Evolutionary conservation across 2,888 invertebrate genomes (phyloP).

Genomic region (Baccha elongata): DNA sequence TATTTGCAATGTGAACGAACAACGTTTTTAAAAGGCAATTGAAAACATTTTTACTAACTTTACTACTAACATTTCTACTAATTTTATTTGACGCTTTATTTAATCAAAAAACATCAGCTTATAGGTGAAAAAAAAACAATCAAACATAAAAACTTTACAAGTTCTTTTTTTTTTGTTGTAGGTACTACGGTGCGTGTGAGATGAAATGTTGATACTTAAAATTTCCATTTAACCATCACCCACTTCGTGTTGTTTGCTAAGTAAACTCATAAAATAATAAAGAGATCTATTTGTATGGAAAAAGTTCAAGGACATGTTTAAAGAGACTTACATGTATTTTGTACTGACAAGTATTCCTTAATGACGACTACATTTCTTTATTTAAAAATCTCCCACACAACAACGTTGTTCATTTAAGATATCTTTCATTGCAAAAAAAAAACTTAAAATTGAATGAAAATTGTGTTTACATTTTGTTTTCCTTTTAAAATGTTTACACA

Average conservation of each 20-base stretch:
- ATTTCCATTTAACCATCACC: constrained; percentile 16
- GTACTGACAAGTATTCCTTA: too few species aligned
- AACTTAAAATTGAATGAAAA: background rate
- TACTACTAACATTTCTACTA: too few species aligned
- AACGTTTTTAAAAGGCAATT: too few species aligned
- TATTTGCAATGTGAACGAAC: too few species aligned
- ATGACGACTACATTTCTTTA: too few species aligned
- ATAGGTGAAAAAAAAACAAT: background rate
- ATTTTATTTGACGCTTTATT: too few species aligned
- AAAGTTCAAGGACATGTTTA: background rate
- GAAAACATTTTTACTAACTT: too few species aligned
- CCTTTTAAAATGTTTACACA: constrained; percentile 43
- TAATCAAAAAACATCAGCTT: background rate
- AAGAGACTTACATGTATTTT: background rate
- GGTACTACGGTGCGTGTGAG: too few species aligned
- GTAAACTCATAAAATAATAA: background rate
- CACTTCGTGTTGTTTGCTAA: constrained; percentile 6
- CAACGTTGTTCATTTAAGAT: too few species aligned
- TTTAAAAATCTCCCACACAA: too few species aligned
- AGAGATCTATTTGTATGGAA: constrained; percentile 1
- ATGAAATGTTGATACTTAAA: constrained; percentile 27
- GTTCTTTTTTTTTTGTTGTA: background rate
- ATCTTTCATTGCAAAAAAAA: background rate
- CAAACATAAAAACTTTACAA: background rate
- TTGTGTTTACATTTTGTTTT: constrained; percentile 22